Percentiles rank a stretch among this genome's conserved stretches.
Conservation (phyloP, 2,888 invertebrate species). For the Tiliacea aurago region DNA sequence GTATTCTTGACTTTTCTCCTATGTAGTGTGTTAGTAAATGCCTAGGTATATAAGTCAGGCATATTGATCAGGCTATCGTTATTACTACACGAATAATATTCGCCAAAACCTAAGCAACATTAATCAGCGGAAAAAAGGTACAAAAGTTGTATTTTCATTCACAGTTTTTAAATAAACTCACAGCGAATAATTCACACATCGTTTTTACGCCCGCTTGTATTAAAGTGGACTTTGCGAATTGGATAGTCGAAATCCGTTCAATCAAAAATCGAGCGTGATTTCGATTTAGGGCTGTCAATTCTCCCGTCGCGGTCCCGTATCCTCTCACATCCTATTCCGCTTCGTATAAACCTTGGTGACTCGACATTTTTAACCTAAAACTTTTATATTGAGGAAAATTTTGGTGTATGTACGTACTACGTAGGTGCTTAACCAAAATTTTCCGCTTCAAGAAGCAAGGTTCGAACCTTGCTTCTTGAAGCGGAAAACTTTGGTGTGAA, state of each 20-base stretch:
- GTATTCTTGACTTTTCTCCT: background rate
- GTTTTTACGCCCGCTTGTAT: background rate
- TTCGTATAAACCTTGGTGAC: constrained; percentile 24
- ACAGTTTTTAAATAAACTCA: background rate
- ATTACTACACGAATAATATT: background rate
- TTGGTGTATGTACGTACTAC: background rate
- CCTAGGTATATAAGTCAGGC: too few relatives aligned
- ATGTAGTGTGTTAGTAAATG: too few relatives aligned
- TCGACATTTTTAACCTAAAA: constrained; percentile 36
- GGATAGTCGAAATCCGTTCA: constrained; percentile 27
- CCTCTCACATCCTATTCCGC: constrained; percentile 16
- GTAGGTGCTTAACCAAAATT: background rate
- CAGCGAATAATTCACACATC: background rate
- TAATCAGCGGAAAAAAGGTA: background rate
- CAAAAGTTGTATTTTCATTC: background rate
- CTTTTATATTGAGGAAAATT: constrained; percentile 27
- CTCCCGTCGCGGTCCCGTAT: constrained; percentile 27
- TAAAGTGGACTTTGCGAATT: constrained; percentile 27
- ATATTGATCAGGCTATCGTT: background rate
- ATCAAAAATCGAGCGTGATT: constrained; percentile 36
- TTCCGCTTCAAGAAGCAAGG: background rate
- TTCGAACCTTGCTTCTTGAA: too few relatives aligned
- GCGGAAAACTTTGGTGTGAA: too few relatives aligned
- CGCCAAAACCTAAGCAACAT: background rate
- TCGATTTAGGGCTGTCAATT: constrained; percentile 49